A percentile compares a stretch with the other conserved stretches of the same genome.
Evolutionary conservation across 2,797 vertebrate species (phyloP).

Genomic region (Tauraco hartlaubi): DNA sequence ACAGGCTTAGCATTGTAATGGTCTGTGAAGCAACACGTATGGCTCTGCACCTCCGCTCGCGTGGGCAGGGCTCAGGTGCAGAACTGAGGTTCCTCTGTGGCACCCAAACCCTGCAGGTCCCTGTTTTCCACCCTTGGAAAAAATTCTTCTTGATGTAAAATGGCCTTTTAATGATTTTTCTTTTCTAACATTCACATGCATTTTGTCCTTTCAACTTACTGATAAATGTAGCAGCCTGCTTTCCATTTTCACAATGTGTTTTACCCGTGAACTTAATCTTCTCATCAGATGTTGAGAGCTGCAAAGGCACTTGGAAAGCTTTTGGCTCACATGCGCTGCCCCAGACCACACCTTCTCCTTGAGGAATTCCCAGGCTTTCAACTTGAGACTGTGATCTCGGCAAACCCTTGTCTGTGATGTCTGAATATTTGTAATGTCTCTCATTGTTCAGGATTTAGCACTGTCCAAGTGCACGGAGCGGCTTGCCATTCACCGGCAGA

Average conservation of each 20-base stretch:
- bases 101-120: neutral
- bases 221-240: neutral
- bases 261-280: constrained; percentile 31
- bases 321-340: neutral
- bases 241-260: constrained; percentile 3
- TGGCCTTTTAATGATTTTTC: neutral
- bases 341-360: constrained; percentile 62
- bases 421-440: constrained; percentile 58
- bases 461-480: neutral
- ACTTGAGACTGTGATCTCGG: constrained; percentile 39
- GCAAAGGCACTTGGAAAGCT: constrained; percentile 43
- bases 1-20: neutral
- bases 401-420: constrained; percentile 55
- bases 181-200: neutral
- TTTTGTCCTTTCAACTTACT: neutral
- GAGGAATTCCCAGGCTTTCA: constrained; percentile 69
- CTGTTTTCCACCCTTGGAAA: neutral
- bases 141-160: neutral
- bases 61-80: fast-evolving
- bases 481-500: neutral
- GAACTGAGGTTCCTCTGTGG: fast-evolving
- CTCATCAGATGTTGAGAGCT: constrained; percentile 17
- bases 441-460: constrained; percentile 43
- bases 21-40: fast-evolving
- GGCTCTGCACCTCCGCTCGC: neutral